Conservation (phyloP, 2,797 vertebrate genomes). For the Arremon aurantiirostris region DNA sequence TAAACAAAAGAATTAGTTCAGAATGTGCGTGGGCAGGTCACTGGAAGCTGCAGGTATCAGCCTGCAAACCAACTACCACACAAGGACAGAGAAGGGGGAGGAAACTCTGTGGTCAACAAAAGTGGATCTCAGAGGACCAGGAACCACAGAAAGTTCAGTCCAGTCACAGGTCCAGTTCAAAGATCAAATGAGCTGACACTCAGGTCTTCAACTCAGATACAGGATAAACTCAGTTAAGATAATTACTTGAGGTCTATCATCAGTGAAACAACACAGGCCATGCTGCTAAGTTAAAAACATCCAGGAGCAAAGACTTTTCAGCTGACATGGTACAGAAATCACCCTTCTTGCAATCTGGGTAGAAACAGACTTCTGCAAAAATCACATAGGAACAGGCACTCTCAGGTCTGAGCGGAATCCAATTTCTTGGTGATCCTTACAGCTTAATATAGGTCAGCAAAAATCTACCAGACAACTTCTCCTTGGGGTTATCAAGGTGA, state of each 20-base stretch:
- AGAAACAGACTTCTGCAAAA: background rate
- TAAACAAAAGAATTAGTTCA: background rate
- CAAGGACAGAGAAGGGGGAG: background rate
- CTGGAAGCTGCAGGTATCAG: rapidly evolving
- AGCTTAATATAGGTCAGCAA: background rate
- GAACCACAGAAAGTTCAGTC: background rate
- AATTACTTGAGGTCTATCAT: background rate
- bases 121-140: background rate
- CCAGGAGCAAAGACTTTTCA: background rate
- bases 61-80: background rate
- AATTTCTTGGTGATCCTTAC: background rate
- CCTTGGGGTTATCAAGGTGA: background rate
- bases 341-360: background rate
- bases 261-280: background rate
- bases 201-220: background rate
- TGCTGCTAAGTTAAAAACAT: background rate
- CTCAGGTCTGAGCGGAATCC: background rate
- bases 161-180: background rate
- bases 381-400: background rate
- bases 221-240: background rate
- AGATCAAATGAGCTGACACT: background rate
- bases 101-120: background rate
- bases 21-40: background rate
- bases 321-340: background rate
- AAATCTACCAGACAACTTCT: background rate